Percentiles rank a stretch among this genome's conserved stretches.
Evolutionary conservation across 2,888 invertebrate genomes (phyloP).

Genomic region (Elysia crispata): DNA sequence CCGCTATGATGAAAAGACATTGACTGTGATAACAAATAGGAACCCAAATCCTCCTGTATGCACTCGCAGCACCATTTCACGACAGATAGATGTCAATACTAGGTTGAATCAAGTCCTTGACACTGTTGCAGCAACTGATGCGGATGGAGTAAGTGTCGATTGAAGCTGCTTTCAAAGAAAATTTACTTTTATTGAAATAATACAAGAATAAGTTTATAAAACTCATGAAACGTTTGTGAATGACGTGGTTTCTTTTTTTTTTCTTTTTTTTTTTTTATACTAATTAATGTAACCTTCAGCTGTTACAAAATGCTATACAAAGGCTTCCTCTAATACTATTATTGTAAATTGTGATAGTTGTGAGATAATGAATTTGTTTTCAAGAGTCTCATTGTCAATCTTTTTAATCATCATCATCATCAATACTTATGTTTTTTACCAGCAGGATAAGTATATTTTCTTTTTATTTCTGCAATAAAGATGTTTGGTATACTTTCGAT

Average conservation of each 20-base stretch:
- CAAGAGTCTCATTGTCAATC: no score
- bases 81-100: constrained; percentile 53
- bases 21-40: constrained; percentile 53
- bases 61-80: constrained; percentile 42
- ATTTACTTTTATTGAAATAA: no score
- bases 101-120: constrained; percentile 51
- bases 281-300: no score
- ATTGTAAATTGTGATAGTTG: no score
- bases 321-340: no score
- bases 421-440: background rate
- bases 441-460: background rate
- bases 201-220: no score
- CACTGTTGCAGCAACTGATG: constrained; percentile 60
- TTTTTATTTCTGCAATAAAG: background rate
- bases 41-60: constrained; percentile 56
- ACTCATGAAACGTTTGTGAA: no score
- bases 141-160: constrained; percentile 60
- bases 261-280: no score
- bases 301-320: no score
- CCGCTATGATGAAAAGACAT: constrained; percentile 48
- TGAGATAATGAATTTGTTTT: no score
- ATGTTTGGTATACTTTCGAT: background rate
- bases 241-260: background rate
- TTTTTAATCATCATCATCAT: no score
- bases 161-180: no score